These are phyloP conservation scores for Orius laevigatus DNA, from an alignment of 1,140 invertebrate species.

Conservation along the genomic window DNA sequence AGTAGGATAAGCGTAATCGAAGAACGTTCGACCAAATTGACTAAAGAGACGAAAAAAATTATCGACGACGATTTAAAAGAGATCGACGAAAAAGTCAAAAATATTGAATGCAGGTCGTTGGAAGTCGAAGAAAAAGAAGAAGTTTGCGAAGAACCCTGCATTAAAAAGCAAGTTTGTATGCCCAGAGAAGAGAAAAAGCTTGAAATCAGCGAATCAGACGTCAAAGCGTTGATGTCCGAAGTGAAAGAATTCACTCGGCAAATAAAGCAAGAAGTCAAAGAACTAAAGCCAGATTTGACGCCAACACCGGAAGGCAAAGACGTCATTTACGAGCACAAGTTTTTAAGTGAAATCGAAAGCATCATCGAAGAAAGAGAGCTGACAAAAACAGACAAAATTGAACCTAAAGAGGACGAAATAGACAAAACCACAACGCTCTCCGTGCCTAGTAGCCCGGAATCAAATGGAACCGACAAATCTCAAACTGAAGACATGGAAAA, in stretches of 20 bases:
- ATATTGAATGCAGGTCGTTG: not conserved
- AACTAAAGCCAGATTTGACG: conserved; percentile 34
- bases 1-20: not conserved
- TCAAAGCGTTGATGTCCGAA: conserved; percentile 31
- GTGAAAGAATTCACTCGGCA: conserved; percentile 32
- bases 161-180: conserved; percentile 8
- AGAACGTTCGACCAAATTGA: not conserved
- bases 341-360: conserved; percentile 7
- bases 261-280: conserved; percentile 34
- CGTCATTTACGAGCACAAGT: not conserved
- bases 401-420: conserved; percentile 4
- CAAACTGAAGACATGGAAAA: not conserved
- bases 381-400: not conserved
- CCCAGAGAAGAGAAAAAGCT: conserved; percentile 9
- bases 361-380: conserved; percentile 10
- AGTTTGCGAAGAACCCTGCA: conserved; percentile 9
- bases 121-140: conserved; percentile 4
- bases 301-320: conserved; percentile 31
- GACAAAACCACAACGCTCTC: conserved; percentile 2
- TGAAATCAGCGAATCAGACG: conserved; percentile 25
- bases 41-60: conserved; percentile 16
- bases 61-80: conserved; percentile 15
- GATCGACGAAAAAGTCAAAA: conserved; percentile 2
- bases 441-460: too few species aligned
- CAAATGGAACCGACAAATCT: too few species aligned